Conservation (phyloP, 2,113 vertebrate genomes). For the Taurulus bubalis region DNA sequence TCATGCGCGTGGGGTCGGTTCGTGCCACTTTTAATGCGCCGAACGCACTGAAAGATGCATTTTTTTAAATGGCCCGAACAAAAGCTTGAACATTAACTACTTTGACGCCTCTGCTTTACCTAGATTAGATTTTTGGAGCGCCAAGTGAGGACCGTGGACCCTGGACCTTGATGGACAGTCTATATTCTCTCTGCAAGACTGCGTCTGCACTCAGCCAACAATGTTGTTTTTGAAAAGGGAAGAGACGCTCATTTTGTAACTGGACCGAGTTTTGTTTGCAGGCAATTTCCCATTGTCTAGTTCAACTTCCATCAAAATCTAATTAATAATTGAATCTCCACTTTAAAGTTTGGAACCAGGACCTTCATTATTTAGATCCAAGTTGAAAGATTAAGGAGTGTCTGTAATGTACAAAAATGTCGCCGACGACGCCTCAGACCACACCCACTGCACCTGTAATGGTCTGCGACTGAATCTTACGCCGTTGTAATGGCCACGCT, state of each 20-base stretch:
- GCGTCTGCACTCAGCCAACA: neutral
- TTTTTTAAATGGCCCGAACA: neutral
- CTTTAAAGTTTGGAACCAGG: neutral
- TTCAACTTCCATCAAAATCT: neutral
- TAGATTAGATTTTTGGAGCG: neutral
- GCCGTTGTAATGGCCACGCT: too few species aligned
- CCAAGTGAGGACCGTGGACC: neutral
- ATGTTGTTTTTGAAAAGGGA: neutral
- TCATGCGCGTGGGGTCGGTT: slow-evolving; percentile 3
- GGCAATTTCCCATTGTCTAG: too few species aligned
- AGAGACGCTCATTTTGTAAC: neutral
- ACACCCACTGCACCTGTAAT: neutral
- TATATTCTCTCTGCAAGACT: neutral
- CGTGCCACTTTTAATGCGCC: neutral
- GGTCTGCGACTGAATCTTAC: too few species aligned
- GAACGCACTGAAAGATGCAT: too few species aligned
- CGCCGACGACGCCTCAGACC: neutral
- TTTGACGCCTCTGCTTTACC: neutral
- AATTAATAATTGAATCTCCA: neutral
- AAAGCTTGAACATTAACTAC: neutral
- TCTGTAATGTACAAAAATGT: neutral
- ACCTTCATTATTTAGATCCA: neutral
- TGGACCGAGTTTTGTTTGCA: too few species aligned
- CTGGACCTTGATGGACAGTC: neutral
- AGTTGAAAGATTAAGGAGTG: neutral